Evolutionary conservation across 2,888 invertebrate species (phyloP).

Genomic region (Philereme transversata): DNA sequence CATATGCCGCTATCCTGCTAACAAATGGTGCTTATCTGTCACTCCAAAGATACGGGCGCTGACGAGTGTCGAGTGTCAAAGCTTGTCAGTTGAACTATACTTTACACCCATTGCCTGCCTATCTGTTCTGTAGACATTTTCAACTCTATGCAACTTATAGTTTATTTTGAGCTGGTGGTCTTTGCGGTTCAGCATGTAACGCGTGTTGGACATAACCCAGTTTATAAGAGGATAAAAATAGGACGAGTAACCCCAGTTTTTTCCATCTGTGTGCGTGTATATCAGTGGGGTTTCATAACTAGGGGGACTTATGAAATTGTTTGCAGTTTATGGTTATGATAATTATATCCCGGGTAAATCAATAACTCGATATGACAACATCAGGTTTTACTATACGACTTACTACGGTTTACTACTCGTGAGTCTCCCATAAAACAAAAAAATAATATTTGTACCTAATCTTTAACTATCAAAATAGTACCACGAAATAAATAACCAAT

Average conservation of each 20-base stretch:
- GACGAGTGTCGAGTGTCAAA: slow-evolving; percentile 67
- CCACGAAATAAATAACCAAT: no score
- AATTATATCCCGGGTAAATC: no score
- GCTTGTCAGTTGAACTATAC: slow-evolving; percentile 62
- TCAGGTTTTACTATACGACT: no score
- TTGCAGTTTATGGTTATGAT: slow-evolving; percentile 22
- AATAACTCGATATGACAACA: not conserved
- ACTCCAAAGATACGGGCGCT: slow-evolving; percentile 57
- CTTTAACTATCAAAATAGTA: no score
- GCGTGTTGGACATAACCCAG: slow-evolving; percentile 46
- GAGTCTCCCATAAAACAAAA: no score
- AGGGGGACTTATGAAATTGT: slow-evolving; percentile 28
- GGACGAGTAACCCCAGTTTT: slow-evolving; percentile 34
- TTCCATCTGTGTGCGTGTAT: slow-evolving; percentile 30
- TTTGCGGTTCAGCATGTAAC: slow-evolving; percentile 41
- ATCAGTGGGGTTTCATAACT: slow-evolving; percentile 20
- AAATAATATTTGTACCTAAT: no score
- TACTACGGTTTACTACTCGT: no score
- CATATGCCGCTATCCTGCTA: slow-evolving; percentile 52
- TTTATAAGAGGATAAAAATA: slow-evolving; percentile 43
- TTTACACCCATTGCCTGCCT: slow-evolving; percentile 43
- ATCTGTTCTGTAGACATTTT: slow-evolving; percentile 39
- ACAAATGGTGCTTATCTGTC: slow-evolving; percentile 70
- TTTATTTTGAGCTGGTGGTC: slow-evolving; percentile 48
- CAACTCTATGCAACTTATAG: slow-evolving; percentile 46